Conservation (phyloP, 2,797 vertebrate genomes). For the Danio choprae region DNA sequence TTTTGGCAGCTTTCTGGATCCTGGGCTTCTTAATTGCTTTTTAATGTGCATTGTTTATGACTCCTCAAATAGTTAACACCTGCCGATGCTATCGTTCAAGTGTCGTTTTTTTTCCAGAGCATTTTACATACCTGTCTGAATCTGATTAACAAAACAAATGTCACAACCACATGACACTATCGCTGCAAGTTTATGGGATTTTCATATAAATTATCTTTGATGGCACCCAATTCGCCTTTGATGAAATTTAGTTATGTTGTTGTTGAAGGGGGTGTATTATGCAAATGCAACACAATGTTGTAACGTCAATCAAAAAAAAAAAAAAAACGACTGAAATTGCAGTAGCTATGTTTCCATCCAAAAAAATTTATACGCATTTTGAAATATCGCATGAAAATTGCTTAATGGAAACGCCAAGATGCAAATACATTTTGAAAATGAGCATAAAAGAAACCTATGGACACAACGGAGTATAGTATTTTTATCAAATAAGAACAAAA, state of each 20-base stretch:
- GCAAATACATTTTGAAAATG: too few relatives aligned
- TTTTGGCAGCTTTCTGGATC: slow-evolving; percentile 35
- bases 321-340: not conserved
- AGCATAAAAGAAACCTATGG: too few relatives aligned
- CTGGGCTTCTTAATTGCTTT: slow-evolving; percentile 60
- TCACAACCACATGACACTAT: not conserved
- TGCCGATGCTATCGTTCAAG: slow-evolving; percentile 29
- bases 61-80: slow-evolving; percentile 62
- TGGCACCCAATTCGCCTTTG: not conserved
- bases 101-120: not conserved
- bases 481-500: too few relatives aligned
- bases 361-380: too few relatives aligned
- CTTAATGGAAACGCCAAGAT: too few relatives aligned
- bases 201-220: slow-evolving; percentile 14
- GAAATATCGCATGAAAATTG: too few relatives aligned
- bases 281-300: slow-evolving; percentile 3
- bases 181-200: slow-evolving; percentile 13
- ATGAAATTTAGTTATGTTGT: not conserved
- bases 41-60: slow-evolving; percentile 62
- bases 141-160: slow-evolving; percentile 29
- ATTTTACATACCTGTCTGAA: not conserved
- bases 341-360: too few relatives aligned
- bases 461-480: too few relatives aligned
- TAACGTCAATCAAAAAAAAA: not conserved
- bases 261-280: slow-evolving; percentile 10